Percentiles rank a stretch among this genome's conserved stretches.
Evolutionary conservation across 92 coral and sea anemone genomes (phyloP).

Genomic region (Phymanthus crucifer): DNA sequence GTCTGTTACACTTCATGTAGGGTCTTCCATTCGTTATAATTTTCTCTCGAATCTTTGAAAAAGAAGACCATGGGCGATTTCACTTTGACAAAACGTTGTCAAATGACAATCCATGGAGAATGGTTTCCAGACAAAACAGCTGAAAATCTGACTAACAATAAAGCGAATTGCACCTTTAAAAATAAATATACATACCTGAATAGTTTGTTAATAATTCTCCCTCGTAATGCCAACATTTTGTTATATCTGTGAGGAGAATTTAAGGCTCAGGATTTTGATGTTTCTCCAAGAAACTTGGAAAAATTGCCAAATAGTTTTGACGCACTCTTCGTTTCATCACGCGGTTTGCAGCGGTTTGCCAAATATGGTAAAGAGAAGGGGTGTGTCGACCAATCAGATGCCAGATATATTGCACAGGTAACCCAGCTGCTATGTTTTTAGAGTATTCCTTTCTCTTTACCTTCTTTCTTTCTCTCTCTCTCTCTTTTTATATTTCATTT

Average conservation of each 20-base stretch:
- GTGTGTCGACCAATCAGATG: slow-evolving; percentile 56
- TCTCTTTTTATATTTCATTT: not conserved
- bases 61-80: no score
- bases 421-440: not conserved
- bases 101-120: no score
- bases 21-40: no score
- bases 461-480: not conserved
- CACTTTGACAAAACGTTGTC: no score
- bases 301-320: not conserved
- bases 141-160: not conserved
- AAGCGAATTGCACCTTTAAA: not conserved
- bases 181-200: slow-evolving; percentile 11
- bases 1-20: no score
- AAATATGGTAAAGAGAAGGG: slow-evolving; percentile 41
- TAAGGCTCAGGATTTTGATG: not conserved
- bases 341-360: slow-evolving; percentile 36
- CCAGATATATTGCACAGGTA: not conserved
- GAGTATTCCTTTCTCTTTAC: no score
- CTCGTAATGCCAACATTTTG: slow-evolving; percentile 13
- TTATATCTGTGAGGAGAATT: not conserved
- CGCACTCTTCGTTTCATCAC: not conserved
- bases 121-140: not conserved
- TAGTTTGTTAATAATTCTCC: slow-evolving; percentile 11
- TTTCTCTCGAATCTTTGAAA: no score
- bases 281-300: not conserved